Conservation (phyloP, 2,113 vertebrate species). For the Anhinga anhinga region DNA sequence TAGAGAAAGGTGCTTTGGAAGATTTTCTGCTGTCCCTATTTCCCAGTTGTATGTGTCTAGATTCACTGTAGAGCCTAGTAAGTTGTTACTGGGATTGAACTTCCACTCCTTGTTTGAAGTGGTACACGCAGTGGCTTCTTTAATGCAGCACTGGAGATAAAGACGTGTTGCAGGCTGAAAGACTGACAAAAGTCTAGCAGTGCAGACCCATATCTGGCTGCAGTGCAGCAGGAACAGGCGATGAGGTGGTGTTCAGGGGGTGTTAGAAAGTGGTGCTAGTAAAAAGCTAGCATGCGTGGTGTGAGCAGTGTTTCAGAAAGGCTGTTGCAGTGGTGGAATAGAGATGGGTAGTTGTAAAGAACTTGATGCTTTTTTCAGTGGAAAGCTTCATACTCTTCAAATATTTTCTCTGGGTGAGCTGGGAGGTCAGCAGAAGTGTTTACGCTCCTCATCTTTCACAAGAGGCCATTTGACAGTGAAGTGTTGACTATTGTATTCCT, state of each 20-base stretch:
- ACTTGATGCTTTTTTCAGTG: background rate
- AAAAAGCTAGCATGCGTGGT: background rate
- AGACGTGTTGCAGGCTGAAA: background rate
- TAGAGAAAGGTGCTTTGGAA: background rate
- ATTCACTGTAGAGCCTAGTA: background rate
- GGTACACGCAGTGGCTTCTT: background rate
- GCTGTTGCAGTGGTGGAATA: background rate
- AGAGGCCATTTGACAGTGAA: background rate
- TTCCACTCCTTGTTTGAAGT: background rate
- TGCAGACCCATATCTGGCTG: background rate
- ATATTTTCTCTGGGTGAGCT: background rate
- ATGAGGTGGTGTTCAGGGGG: background rate
- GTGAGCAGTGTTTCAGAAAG: background rate
- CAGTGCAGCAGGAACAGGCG: background rate
- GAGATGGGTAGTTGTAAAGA: background rate
- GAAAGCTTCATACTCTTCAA: background rate
- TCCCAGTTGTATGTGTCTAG: background rate
- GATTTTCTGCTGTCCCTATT: background rate
- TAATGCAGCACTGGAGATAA: background rate
- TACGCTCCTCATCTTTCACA: background rate
- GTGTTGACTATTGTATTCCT: background rate
- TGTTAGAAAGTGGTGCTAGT: background rate
- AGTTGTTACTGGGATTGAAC: background rate
- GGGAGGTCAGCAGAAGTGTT: background rate
- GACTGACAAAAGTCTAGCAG: background rate